phyloP scores from a whole-genome alignment of 2,797 vertebrate species.

The Danio jaintianensis region DNA sequence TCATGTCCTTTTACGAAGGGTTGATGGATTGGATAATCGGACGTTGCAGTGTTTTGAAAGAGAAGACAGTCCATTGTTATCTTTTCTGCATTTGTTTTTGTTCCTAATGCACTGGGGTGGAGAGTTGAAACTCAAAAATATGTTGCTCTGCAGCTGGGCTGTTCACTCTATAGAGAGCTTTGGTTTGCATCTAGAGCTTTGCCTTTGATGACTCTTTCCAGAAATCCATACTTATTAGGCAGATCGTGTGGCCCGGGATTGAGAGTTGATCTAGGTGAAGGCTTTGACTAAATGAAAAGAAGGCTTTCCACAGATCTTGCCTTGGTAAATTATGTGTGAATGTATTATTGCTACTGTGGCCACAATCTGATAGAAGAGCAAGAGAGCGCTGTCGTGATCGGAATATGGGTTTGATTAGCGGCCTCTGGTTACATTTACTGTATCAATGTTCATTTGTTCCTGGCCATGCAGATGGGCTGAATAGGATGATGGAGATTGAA shows the following conservation, averaged over 20 bases:
- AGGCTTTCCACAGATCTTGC: not conserved
- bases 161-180: slow-evolving; percentile 8
- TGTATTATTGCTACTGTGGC: slow-evolving; percentile 5
- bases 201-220: not conserved
- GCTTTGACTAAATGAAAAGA: slow-evolving; percentile 2
- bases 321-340: not conserved
- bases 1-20: not conserved
- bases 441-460: not conserved
- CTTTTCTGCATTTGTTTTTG: not conserved
- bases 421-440: not conserved
- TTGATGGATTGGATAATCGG: not conserved
- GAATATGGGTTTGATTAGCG: not conserved
- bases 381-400: not conserved
- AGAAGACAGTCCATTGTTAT: not conserved
- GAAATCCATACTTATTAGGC: slow-evolving; percentile 5
- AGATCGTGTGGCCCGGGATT: not conserved
- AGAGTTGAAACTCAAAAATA: slow-evolving; percentile 1
- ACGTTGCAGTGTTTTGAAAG: not conserved
- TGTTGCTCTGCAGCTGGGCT: slow-evolving; percentile 4
- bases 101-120: not conserved
- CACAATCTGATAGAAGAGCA: not conserved
- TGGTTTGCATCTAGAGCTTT: slow-evolving; percentile 1
- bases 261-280: not conserved
- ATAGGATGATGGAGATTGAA: not conserved
- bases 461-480: not conserved